phyloP scores from a whole-genome alignment of 1,140 invertebrate species.

The Globodera ellingtonae region DNA sequence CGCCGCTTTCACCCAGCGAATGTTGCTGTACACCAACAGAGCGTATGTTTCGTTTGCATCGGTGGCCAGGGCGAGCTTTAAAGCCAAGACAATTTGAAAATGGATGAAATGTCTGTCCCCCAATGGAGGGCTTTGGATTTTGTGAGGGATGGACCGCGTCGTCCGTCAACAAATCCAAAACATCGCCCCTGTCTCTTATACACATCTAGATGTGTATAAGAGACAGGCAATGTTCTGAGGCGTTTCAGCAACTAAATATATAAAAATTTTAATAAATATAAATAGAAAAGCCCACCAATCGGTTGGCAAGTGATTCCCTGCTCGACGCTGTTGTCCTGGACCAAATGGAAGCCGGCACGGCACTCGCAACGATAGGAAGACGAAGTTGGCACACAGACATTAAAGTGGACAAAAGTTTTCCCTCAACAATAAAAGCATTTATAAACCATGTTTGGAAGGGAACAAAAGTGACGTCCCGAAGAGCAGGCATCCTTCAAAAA shows the following conservation, averaged over 20 bases:
- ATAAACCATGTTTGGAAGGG: constrained; percentile 37
- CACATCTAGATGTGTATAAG: too few species aligned
- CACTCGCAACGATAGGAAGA: constrained; percentile 44
- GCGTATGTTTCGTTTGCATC: constrained; percentile 39
- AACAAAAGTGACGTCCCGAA: constrained; percentile 39
- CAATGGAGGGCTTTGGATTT: too few species aligned
- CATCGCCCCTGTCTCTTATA: too few species aligned
- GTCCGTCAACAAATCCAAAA: too few species aligned
- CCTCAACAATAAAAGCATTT: not conserved
- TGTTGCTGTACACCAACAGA: constrained; percentile 37
- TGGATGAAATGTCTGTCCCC: not conserved
- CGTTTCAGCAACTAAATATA: not conserved
- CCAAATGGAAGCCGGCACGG: constrained; percentile 32
- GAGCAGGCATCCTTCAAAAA: constrained; percentile 28
- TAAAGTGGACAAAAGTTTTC: not conserved
- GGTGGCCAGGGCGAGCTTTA: constrained; percentile 35
- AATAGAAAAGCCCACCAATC: constrained; percentile 14
- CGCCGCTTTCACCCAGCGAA: constrained; percentile 25
- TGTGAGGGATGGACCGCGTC: too few species aligned
- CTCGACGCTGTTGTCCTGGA: constrained; percentile 33
- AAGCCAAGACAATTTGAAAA: constrained; percentile 14
- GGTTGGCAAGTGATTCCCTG: constrained; percentile 33
- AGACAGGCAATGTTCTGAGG: constrained; percentile 25
- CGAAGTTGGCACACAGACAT: constrained; percentile 19
- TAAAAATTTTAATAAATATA: not conserved